Percentiles rank a stretch among this genome's conserved stretches.
Conservation (phyloP, 37 sponge, comb jelly and placozoan species). For the Lycopodina hypogea region DNA sequence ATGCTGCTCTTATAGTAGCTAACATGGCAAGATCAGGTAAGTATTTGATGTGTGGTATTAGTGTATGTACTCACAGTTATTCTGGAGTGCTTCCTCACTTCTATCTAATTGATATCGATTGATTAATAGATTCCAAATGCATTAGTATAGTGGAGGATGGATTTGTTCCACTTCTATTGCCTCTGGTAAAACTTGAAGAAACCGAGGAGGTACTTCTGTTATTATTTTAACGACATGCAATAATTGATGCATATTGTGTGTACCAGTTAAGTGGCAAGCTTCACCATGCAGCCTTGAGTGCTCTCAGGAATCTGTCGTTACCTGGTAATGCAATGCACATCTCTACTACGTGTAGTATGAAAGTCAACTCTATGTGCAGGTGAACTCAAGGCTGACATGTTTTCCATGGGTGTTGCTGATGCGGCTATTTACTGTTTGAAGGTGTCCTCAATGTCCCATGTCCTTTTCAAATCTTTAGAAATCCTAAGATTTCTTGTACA, state of each 20-base stretch:
- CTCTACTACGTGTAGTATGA: neutral
- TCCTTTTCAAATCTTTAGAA: slow-evolving; percentile 62
- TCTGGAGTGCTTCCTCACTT: neutral
- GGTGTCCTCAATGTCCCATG: slow-evolving; percentile 23
- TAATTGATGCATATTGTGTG: neutral
- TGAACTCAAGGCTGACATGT: slow-evolving; percentile 15
- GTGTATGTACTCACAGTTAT: neutral
- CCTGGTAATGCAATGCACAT: slow-evolving; percentile 24
- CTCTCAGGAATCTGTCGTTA: slow-evolving; percentile 54
- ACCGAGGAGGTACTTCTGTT: slow-evolving; percentile 29
- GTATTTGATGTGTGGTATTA: neutral
- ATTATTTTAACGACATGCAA: neutral
- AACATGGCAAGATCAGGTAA: slow-evolving; percentile 60
- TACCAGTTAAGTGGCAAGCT: slow-evolving; percentile 33
- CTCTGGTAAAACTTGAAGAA: slow-evolving; percentile 20
- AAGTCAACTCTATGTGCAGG: slow-evolving; percentile 7
- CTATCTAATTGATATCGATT: too few species aligned
- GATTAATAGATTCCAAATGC: slow-evolving; percentile 44
- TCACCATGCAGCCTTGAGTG: slow-evolving; percentile 44
- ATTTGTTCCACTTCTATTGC: slow-evolving; percentile 35
- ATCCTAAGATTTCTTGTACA: slow-evolving; percentile 48
- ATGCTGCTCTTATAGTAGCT: slow-evolving; percentile 53
- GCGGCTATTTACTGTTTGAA: slow-evolving; percentile 35
- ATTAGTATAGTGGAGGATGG: slow-evolving; percentile 13
- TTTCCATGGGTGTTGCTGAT: slow-evolving; percentile 58